A percentile compares a stretch with the other conserved stretches of the same genome.
Evolutionary conservation across 2,113 vertebrate species (phyloP).

Genomic region (Cyprinodon tularosa): DNA sequence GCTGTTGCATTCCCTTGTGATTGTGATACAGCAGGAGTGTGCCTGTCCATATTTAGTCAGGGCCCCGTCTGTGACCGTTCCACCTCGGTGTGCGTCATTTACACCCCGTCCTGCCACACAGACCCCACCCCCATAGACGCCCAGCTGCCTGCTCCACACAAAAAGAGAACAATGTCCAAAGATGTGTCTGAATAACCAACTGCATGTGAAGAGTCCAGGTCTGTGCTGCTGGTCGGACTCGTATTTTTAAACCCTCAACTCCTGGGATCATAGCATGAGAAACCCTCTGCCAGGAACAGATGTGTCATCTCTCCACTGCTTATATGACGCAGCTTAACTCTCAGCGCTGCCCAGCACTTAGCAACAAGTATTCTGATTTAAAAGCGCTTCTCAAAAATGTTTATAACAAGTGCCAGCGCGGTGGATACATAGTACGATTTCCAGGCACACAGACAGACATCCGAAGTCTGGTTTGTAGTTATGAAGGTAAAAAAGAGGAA

Average conservation of each 20-base stretch:
- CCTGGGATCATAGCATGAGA: conserved; percentile 53
- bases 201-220: conserved; percentile 44
- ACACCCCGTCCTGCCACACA: conserved; percentile 73
- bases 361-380: conserved; percentile 4
- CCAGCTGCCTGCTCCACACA: conserved; percentile 37
- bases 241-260: conserved; percentile 70
- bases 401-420: not conserved
- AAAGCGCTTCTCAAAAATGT: not conserved
- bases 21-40: conserved; percentile 82
- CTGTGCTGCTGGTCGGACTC: conserved; percentile 57
- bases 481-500: not conserved
- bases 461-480: not conserved
- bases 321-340: conserved; percentile 44
- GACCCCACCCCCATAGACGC: conserved; percentile 64
- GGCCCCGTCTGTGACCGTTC: conserved; percentile 81
- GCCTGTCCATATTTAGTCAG: conserved; percentile 91
- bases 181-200: conserved; percentile 61
- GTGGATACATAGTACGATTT: not conserved
- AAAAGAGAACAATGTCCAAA: conserved; percentile 55
- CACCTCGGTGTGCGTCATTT: conserved; percentile 83
- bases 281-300: conserved; percentile 66
- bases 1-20: conserved; percentile 83
- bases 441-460: not conserved
- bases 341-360: not conserved
- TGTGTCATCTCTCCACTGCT: conserved; percentile 59